A percentile compares a stretch with the other conserved stretches of the same genome.
These are phyloP conservation scores for Dascyllus trimaculatus DNA, from an alignment of 2,113 vertebrate genomes.

Conservation along the genomic window DNA sequence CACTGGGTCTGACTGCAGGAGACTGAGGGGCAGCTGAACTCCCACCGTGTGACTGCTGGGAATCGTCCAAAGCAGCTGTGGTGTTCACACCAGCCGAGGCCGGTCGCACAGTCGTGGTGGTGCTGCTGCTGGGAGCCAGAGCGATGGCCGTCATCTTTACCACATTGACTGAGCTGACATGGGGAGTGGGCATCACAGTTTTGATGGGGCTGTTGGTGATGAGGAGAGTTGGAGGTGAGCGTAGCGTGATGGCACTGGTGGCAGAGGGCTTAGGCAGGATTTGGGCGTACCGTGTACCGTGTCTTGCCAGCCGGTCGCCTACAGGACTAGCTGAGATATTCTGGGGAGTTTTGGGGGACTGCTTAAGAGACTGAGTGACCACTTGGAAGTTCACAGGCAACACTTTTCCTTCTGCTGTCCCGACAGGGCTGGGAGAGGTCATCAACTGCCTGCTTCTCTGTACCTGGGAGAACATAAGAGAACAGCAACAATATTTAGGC, in stretches of 20 bases:
- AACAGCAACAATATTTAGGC: constrained; percentile 65
- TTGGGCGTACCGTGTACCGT: constrained; percentile 91
- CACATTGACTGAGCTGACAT: constrained; percentile 94
- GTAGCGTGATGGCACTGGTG: constrained; percentile 94
- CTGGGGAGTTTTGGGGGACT: constrained; percentile 95
- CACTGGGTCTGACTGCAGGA: constrained; percentile 79
- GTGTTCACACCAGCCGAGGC: constrained; percentile 85
- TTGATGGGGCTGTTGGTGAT: constrained; percentile 99
- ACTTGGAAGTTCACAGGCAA: constrained; percentile 97
- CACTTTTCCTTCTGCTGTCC: constrained; percentile 93
- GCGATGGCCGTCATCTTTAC: constrained; percentile 99
- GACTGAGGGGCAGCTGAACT: constrained; percentile 86
- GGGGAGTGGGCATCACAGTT: constrained; percentile 94
- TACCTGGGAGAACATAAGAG: constrained; percentile 88
- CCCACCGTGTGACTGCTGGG: constrained; percentile 86
- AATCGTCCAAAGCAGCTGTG: constrained; percentile 83
- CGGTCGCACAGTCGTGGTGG: constrained; percentile 87
- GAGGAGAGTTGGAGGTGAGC: constrained; percentile 95
- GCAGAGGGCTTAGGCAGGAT: constrained; percentile 97
- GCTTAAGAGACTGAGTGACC: constrained; percentile 95
- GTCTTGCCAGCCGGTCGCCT: constrained; percentile 93
- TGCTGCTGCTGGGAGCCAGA: constrained; percentile 88
- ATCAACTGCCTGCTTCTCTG: constrained; percentile 94
- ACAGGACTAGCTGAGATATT: constrained; percentile 95
- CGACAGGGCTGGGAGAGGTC: constrained; percentile 95